Evolutionary conservation across 2,888 invertebrate genomes (phyloP).

Genomic region (Mellilla xanthometata): DNA sequence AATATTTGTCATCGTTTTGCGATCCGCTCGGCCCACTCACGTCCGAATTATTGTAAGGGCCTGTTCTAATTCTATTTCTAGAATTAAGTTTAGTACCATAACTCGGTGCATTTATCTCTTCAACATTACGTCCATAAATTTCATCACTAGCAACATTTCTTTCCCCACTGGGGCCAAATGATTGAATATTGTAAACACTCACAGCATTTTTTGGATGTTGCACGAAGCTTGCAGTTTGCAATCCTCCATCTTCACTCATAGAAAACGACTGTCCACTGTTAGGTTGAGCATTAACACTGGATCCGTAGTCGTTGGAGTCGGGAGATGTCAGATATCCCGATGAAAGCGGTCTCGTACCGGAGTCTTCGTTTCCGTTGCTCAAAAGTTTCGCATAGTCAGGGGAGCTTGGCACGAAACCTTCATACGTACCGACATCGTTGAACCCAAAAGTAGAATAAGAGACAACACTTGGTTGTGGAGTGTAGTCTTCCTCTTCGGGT

Average conservation of each 20-base stretch:
- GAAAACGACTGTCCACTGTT: slow-evolving; percentile 45
- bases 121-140: slow-evolving; percentile 37
- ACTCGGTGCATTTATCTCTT: slow-evolving; percentile 50
- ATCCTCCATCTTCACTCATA: slow-evolving; percentile 41
- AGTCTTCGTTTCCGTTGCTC: slow-evolving; percentile 54
- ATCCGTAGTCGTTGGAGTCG: slow-evolving; percentile 54
- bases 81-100: slow-evolving; percentile 68
- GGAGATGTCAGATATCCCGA: slow-evolving; percentile 68
- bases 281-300: slow-evolving; percentile 46
- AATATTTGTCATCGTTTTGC: slow-evolving; percentile 43
- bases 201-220: slow-evolving; percentile 53
- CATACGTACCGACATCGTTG: slow-evolving; percentile 68
- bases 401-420: slow-evolving; percentile 70
- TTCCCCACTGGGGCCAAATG: slow-evolving; percentile 42
- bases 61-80: slow-evolving; percentile 48
- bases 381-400: slow-evolving; percentile 64
- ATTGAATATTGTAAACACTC: slow-evolving; percentile 52
- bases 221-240: slow-evolving; percentile 48
- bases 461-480: slow-evolving; percentile 67
- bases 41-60: slow-evolving; percentile 51
- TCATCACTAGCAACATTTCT: slow-evolving; percentile 44
- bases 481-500: slow-evolving; percentile 54
- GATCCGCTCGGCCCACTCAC: slow-evolving; percentile 46
- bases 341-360: slow-evolving; percentile 60
- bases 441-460: slow-evolving; percentile 75